These are phyloP conservation scores for Tupaia tana DNA, from an alignment of 2,113 vertebrate genomes.

Conservation along the genomic window DNA sequence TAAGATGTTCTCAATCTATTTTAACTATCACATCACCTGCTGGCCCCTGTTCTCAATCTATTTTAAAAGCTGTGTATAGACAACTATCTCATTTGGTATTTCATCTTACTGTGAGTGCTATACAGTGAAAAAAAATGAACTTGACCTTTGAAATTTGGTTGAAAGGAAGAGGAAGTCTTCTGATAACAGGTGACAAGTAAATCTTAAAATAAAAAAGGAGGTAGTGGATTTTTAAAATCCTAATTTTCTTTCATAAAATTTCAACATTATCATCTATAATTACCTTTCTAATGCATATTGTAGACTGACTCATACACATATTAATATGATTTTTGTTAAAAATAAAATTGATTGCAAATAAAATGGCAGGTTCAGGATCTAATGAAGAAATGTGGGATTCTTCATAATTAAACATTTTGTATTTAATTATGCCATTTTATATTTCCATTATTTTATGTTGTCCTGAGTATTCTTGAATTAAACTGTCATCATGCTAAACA, in stretches of 20 bases:
- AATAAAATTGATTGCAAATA: not conserved
- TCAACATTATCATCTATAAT: not conserved
- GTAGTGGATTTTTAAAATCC: not conserved
- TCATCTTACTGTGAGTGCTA: not conserved
- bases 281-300: not conserved
- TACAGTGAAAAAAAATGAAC: not conserved
- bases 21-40: not conserved
- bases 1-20: not conserved
- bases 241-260: not conserved
- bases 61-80: not conserved
- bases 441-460: not conserved
- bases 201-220: not conserved
- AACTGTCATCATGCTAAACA: not conserved
- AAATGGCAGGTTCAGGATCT: not conserved
- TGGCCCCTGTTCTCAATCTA: not conserved
- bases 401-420: not conserved
- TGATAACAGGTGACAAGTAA: not conserved
- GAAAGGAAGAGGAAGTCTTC: not conserved
- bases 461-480: constrained; percentile 2
- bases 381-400: not conserved
- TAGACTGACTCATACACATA: not conserved
- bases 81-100: not conserved
- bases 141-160: not conserved
- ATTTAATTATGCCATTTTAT: not conserved
- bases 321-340: not conserved